These are phyloP conservation scores for Agraylea sexmaculata DNA, from an alignment of 1,140 invertebrate species.

Conservation along the genomic window DNA sequence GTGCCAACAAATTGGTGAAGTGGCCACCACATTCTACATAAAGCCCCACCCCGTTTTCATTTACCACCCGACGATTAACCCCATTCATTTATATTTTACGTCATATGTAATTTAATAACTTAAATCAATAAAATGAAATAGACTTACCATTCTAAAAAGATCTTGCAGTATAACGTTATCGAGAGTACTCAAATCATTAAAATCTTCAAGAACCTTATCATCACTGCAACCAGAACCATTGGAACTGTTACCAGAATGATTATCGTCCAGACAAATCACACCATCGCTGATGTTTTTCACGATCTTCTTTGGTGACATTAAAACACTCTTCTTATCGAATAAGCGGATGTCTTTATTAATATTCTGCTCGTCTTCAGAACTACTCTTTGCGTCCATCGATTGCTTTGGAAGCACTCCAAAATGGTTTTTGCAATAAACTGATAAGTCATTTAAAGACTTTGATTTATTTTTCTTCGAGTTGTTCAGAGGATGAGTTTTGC, in stretches of 20 bases:
- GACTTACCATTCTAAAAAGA: slow-evolving; percentile 35
- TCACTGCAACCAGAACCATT: slow-evolving; percentile 27
- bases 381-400: background rate
- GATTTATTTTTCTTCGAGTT: slow-evolving; percentile 30
- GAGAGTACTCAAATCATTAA: slow-evolving; percentile 32
- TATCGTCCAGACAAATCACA: slow-evolving; percentile 3
- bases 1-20: slow-evolving; percentile 3
- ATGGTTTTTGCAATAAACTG: slow-evolving; percentile 32
- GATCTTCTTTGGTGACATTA: too few species aligned
- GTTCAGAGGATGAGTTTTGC: slow-evolving; percentile 5
- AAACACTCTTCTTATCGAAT: too few species aligned
- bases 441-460: slow-evolving; percentile 37
- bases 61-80: slow-evolving; percentile 5
- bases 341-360: background rate
- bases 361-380: background rate
- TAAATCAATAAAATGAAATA: too few species aligned
- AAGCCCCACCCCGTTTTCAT: slow-evolving; percentile 2
- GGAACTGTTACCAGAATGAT: slow-evolving; percentile 22
- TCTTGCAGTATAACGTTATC: slow-evolving; percentile 32
- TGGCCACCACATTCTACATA: background rate
- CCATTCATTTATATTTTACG: background rate
- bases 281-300: slow-evolving; percentile 1
- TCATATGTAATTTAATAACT: background rate
- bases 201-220: slow-evolving; percentile 24
- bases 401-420: slow-evolving; percentile 5